These are phyloP conservation scores for Chrysochloris asiatica DNA, from an alignment of 2,113 vertebrate genomes.

Conservation along the genomic window DNA sequence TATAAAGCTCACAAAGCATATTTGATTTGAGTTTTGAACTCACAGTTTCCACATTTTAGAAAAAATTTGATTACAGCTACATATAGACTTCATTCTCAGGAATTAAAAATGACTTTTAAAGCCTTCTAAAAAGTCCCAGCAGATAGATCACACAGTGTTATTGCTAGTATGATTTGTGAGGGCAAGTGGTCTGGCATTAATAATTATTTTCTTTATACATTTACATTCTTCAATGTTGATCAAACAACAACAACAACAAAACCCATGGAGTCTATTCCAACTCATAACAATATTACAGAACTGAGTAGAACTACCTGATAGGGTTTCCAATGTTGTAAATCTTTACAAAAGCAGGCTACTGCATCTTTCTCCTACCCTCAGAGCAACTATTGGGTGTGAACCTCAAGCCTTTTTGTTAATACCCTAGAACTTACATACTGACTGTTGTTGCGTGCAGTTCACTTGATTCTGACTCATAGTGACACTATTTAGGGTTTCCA, in stretches of 20 bases:
- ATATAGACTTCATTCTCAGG: not conserved
- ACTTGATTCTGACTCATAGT: too few relatives aligned
- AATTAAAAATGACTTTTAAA: constrained; percentile 66
- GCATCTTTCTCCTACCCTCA: not conserved
- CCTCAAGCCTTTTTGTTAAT: not conserved
- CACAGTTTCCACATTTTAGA: constrained; percentile 51
- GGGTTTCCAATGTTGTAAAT: not conserved
- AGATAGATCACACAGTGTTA: not conserved
- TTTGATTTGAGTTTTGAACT: constrained; percentile 67
- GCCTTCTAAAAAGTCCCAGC: not conserved
- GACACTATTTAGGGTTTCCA: too few relatives aligned
- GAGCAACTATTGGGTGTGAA: not conserved
- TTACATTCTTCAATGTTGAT: not conserved
- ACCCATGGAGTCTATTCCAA: not conserved
- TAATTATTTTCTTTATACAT: not conserved
- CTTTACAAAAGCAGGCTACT: not conserved
- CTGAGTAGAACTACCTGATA: not conserved
- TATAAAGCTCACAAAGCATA: constrained; percentile 56
- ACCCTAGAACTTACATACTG: not conserved
- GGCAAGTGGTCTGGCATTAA: not conserved
- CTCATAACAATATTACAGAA: too few relatives aligned
- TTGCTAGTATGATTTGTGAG: constrained; percentile 34
- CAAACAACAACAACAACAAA: not conserved
- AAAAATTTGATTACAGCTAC: constrained; percentile 53
- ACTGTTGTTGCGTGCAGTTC: too few relatives aligned